These are phyloP conservation scores for Mesocentrotus franciscanus DNA, from an alignment of 53 echinoderm and acorn worm genomes.

Conservation along the genomic window DNA sequence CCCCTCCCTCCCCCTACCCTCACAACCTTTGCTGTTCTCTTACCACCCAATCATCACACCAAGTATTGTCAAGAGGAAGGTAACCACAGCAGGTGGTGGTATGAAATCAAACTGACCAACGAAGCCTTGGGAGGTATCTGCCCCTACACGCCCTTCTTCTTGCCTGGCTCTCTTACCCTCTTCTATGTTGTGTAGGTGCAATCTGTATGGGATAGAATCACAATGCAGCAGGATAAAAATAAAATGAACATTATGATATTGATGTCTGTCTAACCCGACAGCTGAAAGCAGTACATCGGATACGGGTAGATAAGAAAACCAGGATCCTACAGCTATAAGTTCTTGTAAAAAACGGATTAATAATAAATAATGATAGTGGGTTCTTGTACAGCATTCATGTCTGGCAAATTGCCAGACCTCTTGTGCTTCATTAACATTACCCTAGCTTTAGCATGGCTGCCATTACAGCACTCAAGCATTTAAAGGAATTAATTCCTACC, in stretches of 20 bases:
- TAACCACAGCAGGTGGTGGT: slow-evolving; percentile 91
- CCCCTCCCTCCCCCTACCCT: background rate
- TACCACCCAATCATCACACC: slow-evolving; percentile 93
- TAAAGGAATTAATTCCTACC: too few relatives aligned
- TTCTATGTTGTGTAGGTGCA: slow-evolving; percentile 85
- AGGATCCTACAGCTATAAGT: background rate
- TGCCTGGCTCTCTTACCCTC: slow-evolving; percentile 54
- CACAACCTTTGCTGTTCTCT: slow-evolving; percentile 38
- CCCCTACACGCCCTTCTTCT: slow-evolving; percentile 63
- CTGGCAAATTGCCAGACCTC: too few relatives aligned
- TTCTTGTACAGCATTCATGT: too few relatives aligned
- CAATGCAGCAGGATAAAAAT: background rate
- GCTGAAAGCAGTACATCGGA: background rate
- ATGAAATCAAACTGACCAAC: slow-evolving; percentile 86
- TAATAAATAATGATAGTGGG: too few relatives aligned
- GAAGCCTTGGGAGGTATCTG: slow-evolving; percentile 53
- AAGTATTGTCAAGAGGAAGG: slow-evolving; percentile 86
- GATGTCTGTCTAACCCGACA: background rate
- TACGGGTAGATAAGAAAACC: background rate
- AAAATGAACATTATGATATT: background rate
- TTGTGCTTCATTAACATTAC: too few relatives aligned
- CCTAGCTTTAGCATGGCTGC: too few relatives aligned
- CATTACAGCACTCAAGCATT: too few relatives aligned
- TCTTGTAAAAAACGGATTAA: too few relatives aligned
- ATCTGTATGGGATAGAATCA: slow-evolving; percentile 47